These are phyloP conservation scores for Spilarctia lutea DNA, from an alignment of 2,888 invertebrate species.

Conservation along the genomic window DNA sequence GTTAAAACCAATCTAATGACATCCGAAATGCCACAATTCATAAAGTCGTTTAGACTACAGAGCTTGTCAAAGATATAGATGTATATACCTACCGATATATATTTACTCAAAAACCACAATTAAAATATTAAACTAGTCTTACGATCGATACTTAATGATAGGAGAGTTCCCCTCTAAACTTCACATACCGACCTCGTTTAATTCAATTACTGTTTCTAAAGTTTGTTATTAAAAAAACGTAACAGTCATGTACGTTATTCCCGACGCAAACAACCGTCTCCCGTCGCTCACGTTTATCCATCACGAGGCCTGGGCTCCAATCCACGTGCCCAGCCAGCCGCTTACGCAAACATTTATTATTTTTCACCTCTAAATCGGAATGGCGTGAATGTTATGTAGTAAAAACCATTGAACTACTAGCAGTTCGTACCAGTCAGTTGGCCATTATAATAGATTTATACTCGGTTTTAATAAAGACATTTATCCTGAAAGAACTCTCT, in stretches of 20 bases:
- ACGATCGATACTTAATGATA: neutral
- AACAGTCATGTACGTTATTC: slow-evolving; percentile 42
- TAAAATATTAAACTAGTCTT: too few species aligned
- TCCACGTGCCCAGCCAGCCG: slow-evolving; percentile 57
- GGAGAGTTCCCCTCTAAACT: neutral
- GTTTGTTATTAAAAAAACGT: slow-evolving; percentile 16
- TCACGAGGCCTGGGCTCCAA: slow-evolving; percentile 63
- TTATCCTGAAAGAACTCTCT: neutral
- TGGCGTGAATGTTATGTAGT: slow-evolving; percentile 44
- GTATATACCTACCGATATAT: neutral
- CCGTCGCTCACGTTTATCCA: slow-evolving; percentile 67
- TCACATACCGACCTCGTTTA: slow-evolving; percentile 11
- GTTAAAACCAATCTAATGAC: neutral
- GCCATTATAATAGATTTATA: slow-evolving; percentile 16
- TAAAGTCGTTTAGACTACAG: neutral
- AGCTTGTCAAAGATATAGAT: neutral
- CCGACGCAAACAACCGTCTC: slow-evolving; percentile 25
- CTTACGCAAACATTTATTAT: slow-evolving; percentile 65
- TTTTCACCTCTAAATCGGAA: slow-evolving; percentile 55
- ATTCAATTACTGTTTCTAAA: slow-evolving; percentile 17
- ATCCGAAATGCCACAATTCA: neutral
- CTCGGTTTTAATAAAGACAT: slow-evolving; percentile 5
- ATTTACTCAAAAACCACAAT: neutral
- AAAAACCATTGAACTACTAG: slow-evolving; percentile 22
- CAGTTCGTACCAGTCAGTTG: slow-evolving; percentile 10